These are phyloP conservation scores for Phalanger gymnotis DNA, from an alignment of 2,797 vertebrate species.

Conservation along the genomic window DNA sequence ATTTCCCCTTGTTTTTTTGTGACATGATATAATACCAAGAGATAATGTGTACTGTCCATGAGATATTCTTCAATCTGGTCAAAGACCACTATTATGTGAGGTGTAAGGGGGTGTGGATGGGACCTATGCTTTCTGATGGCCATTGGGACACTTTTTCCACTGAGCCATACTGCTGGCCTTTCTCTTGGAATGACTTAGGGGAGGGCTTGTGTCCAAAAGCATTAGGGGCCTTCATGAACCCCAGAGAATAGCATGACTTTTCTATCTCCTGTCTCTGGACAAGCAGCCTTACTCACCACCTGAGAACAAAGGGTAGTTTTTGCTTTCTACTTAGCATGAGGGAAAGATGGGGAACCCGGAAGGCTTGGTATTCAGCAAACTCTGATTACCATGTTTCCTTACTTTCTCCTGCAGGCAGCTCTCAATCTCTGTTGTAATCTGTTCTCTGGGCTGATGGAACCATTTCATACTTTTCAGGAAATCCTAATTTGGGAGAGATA, in stretches of 20 bases:
- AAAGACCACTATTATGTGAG: not conserved
- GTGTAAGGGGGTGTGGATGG: not conserved
- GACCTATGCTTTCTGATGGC: not conserved
- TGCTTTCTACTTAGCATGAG: not conserved
- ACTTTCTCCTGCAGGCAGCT: not conserved
- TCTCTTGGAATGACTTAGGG: not conserved
- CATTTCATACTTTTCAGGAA: not conserved
- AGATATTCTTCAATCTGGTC: not conserved
- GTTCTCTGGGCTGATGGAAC: not conserved
- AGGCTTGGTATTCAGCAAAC: not conserved
- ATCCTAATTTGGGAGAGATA: not conserved
- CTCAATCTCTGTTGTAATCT: slow-evolving; percentile 16
- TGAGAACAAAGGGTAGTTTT: not conserved
- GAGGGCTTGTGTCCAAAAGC: not conserved
- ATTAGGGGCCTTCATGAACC: not conserved
- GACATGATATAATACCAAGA: not conserved
- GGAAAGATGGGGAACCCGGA: not conserved
- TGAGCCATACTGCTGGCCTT: not conserved
- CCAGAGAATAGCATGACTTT: not conserved
- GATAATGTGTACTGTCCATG: not conserved
- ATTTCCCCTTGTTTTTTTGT: not conserved
- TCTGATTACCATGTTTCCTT: slow-evolving; percentile 23
- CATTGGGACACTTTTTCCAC: not conserved
- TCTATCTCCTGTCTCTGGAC: not conserved
- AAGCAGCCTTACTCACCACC: not conserved